A percentile compares a stretch with the other conserved stretches of the same genome.
Conservation (phyloP, 2,797 vertebrate genomes). For the Morus bassanus region DNA sequence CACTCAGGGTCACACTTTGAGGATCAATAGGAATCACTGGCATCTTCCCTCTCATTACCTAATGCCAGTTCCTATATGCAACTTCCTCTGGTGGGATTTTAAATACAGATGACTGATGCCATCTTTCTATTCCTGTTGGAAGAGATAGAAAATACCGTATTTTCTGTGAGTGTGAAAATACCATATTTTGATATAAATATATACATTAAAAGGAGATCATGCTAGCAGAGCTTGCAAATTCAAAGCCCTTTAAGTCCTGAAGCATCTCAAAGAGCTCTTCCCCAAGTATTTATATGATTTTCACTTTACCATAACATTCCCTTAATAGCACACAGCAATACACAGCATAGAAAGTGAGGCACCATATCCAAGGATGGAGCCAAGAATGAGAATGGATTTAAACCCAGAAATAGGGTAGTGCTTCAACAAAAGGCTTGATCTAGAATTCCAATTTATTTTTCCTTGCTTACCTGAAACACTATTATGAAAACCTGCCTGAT, state of each 20-base stretch:
- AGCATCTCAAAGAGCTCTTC: background rate
- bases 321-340: background rate
- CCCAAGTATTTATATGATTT: background rate
- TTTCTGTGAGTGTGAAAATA: too few relatives aligned
- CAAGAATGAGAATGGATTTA: background rate
- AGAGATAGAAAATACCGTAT: background rate
- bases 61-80: background rate
- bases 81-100: background rate
- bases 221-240: conserved; percentile 5
- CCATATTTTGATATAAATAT: background rate
- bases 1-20: background rate
- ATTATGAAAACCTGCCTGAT: background rate
- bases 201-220: background rate
- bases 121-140: background rate
- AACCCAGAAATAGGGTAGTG: background rate
- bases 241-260: background rate
- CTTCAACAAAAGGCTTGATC: background rate
- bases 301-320: background rate
- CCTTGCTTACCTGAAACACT: background rate
- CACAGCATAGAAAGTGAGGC: background rate
- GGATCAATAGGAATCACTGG: background rate
- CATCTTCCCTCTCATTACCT: background rate
- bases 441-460: background rate
- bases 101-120: background rate
- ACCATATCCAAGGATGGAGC: background rate